Conservation (phyloP, 2,113 vertebrate genomes). For the Cebus imitator region DNA sequence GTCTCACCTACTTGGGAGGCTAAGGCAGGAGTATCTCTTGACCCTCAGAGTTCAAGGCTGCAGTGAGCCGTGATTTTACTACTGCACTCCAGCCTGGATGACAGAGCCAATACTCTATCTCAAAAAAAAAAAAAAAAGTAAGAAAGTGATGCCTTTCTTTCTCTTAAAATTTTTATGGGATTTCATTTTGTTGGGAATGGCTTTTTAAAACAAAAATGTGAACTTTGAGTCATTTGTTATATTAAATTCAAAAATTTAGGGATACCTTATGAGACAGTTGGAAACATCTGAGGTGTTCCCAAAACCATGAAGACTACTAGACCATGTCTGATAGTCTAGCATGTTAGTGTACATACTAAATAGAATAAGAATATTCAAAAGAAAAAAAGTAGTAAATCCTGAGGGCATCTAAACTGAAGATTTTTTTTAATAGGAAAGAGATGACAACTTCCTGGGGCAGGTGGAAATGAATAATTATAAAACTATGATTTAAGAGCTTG, state of each 20-base stretch:
- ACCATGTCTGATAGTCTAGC: not conserved
- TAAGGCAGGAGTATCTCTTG: too few relatives aligned
- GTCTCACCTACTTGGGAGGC: too few relatives aligned
- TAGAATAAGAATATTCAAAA: conserved; percentile 11
- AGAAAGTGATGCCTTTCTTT: conserved; percentile 6
- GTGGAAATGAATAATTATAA: conserved; percentile 4
- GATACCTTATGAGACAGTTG: not conserved
- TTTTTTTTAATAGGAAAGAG: not conserved
- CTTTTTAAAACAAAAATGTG: not conserved
- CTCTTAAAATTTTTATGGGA: not conserved
- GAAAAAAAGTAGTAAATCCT: conserved; percentile 19
- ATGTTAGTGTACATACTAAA: conserved; percentile 27
- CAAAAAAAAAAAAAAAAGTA: too few relatives aligned
- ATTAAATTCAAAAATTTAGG: conserved; percentile 37
- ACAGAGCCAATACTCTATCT: too few relatives aligned
- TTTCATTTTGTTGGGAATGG: not conserved
- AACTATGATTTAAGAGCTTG: not conserved
- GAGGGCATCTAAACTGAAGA: not conserved
- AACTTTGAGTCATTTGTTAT: conserved; percentile 38
- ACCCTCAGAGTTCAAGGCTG: too few relatives aligned
- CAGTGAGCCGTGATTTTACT: too few relatives aligned
- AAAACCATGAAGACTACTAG: not conserved
- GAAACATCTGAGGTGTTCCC: not conserved
- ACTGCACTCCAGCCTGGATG: too few relatives aligned
- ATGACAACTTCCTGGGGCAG: not conserved